These are phyloP conservation scores for Coenonympha arcania DNA, from an alignment of 2,888 invertebrate species.

Conservation along the genomic window DNA sequence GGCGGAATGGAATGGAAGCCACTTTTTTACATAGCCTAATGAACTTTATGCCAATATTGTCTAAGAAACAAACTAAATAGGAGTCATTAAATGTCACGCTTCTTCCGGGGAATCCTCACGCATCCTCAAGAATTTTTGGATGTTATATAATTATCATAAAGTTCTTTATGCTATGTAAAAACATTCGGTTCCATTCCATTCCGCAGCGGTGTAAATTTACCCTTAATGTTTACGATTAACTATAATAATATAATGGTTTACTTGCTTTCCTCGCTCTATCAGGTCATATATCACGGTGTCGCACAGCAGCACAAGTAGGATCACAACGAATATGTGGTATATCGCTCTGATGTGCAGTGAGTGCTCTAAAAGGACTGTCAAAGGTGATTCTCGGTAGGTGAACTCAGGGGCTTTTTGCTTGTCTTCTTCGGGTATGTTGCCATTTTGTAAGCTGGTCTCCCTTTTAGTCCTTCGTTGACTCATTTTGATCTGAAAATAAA, in stretches of 20 bases:
- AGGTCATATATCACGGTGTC: slow-evolving; percentile 83
- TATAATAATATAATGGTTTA: slow-evolving; percentile 36
- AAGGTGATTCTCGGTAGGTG: slow-evolving; percentile 81
- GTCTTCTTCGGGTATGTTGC: slow-evolving; percentile 32
- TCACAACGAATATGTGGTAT: slow-evolving; percentile 87
- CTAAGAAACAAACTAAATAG: no score
- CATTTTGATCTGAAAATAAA: slow-evolving; percentile 19
- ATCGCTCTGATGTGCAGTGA: slow-evolving; percentile 85
- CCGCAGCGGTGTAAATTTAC: no score
- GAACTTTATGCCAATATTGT: no score
- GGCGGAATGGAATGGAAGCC: no score
- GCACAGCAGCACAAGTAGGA: slow-evolving; percentile 80
- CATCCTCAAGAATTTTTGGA: no score
- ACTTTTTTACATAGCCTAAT: no score
- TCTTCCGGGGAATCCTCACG: no score
- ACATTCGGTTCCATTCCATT: no score
- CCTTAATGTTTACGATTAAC: background rate
- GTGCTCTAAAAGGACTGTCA: slow-evolving; percentile 84
- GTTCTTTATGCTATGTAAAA: no score
- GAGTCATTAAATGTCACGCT: no score
- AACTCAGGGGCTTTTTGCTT: slow-evolving; percentile 64
- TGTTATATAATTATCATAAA: no score
- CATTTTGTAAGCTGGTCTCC: slow-evolving; percentile 34
- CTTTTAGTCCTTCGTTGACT: slow-evolving; percentile 32
- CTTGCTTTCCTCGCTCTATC: slow-evolving; percentile 83